phyloP scores from a whole-genome alignment of 35 echinoderm and acorn worm genomes.

The Strongylocentrotus purpuratus region DNA sequence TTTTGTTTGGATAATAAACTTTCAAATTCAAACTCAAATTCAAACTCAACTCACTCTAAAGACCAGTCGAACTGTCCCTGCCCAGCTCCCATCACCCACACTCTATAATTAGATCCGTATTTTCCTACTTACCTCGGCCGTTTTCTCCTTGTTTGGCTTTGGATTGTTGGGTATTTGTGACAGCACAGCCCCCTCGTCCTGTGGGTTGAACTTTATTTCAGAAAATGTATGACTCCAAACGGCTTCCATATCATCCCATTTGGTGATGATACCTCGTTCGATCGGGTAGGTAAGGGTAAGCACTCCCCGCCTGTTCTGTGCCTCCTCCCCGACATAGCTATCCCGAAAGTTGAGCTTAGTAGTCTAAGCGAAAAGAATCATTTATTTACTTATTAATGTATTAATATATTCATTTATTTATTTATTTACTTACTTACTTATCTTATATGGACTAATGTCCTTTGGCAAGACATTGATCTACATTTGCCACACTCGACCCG shows the following conservation, averaged over 20 bases:
- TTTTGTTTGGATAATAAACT: too few relatives aligned
- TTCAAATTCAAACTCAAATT: too few relatives aligned
- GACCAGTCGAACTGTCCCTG: too few relatives aligned
- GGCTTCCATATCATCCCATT: conserved; percentile 92
- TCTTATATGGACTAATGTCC: too few relatives aligned
- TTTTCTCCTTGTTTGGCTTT: neutral
- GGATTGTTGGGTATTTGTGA: neutral
- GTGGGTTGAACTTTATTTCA: neutral
- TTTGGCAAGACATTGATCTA: too few relatives aligned
- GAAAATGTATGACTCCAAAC: conserved; percentile 57
- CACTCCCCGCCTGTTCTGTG: conserved; percentile 78
- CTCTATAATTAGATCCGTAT: neutral
- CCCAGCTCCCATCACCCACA: too few relatives aligned
- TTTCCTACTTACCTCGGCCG: neutral
- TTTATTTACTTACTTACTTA: too few relatives aligned
- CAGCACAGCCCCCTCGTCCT: neutral
- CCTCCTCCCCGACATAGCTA: conserved; percentile 69
- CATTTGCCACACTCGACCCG: too few relatives aligned
- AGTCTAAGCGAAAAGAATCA: neutral
- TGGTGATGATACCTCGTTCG: conserved; percentile 83
- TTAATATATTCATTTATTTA: too few relatives aligned
- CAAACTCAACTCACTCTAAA: too few relatives aligned
- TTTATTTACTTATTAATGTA: too few relatives aligned
- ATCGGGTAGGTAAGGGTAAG: conserved; percentile 84
- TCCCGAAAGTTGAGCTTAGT: neutral